Conservation (phyloP, 2,888 invertebrate species). For the Chalcis sispes region DNA sequence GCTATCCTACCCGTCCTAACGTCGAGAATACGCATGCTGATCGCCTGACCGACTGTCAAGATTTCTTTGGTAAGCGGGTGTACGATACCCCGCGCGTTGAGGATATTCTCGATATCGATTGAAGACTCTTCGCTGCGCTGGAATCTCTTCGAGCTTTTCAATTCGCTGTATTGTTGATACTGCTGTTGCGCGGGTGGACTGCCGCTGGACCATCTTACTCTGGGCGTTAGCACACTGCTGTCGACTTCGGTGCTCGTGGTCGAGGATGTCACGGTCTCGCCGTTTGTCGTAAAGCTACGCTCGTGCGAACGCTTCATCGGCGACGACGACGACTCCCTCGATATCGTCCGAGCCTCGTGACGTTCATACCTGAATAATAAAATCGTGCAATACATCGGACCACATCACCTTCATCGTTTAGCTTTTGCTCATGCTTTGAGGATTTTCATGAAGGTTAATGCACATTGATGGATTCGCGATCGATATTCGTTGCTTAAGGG, state of each 20-base stretch:
- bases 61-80: conserved; percentile 92
- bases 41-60: conserved; percentile 94
- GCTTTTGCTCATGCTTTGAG: too few relatives aligned
- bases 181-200: neutral
- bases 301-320: conserved; percentile 24
- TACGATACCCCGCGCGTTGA: conserved; percentile 85
- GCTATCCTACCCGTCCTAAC: conserved; percentile 88
- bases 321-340: conserved; percentile 63
- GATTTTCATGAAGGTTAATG: too few relatives aligned
- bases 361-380: conserved; percentile 67
- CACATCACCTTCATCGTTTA: too few relatives aligned
- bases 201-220: conserved; percentile 15
- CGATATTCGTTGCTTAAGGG: too few relatives aligned
- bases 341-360: conserved; percentile 66
- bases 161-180: neutral
- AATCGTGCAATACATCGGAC: too few relatives aligned
- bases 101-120: conserved; percentile 2
- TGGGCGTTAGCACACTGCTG: neutral
- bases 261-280: neutral
- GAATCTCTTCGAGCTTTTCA: neutral
- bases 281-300: neutral
- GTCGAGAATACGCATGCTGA: conserved; percentile 92
- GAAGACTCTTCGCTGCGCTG: neutral
- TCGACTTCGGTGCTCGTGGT: conserved; percentile 4
- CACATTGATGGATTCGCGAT: too few relatives aligned